Evolutionary conservation across 2,113 vertebrate genomes (phyloP).

Genomic region (Corvus moneduloides): DNA sequence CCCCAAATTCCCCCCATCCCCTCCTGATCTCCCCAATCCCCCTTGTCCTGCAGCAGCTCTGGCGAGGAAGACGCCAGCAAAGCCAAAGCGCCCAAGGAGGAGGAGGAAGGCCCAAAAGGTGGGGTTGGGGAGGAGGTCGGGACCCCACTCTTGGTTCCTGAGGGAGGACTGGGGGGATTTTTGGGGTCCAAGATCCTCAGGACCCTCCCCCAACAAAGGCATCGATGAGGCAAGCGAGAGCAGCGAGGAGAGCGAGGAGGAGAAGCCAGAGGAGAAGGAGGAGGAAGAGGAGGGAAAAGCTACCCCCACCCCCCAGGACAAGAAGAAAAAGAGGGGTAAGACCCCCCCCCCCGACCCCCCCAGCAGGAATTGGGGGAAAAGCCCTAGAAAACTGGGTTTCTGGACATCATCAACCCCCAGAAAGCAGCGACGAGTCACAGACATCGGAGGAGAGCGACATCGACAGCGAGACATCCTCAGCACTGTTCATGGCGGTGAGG

Average conservation of each 20-base stretch:
- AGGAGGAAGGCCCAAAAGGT: background rate
- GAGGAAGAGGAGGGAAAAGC: background rate
- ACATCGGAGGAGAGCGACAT: background rate
- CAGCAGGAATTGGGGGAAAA: background rate
- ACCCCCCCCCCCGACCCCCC: too few species aligned
- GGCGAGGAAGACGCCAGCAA: background rate
- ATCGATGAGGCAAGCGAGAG: background rate
- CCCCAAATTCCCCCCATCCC: background rate
- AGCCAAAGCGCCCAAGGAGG: background rate
- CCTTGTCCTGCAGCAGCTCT: background rate
- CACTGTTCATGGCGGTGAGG: background rate
- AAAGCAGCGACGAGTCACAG: background rate
- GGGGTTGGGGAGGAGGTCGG: background rate
- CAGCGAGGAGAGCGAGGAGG: background rate
- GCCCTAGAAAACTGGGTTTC: fast-evolving
- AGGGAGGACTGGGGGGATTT: background rate
- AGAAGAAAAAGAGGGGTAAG: background rate
- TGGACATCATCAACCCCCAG: background rate
- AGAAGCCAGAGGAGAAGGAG: background rate
- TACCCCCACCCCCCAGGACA: background rate
- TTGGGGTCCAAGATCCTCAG: background rate
- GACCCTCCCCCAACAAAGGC: background rate
- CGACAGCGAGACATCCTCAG: background rate
- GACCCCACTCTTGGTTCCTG: background rate
- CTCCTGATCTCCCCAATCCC: background rate